Percentiles rank a stretch among this genome's conserved stretches.
These are phyloP conservation scores for Calyptommatus sinebrachiatus DNA, from an alignment of 2,113 vertebrate genomes.

Conservation along the genomic window DNA sequence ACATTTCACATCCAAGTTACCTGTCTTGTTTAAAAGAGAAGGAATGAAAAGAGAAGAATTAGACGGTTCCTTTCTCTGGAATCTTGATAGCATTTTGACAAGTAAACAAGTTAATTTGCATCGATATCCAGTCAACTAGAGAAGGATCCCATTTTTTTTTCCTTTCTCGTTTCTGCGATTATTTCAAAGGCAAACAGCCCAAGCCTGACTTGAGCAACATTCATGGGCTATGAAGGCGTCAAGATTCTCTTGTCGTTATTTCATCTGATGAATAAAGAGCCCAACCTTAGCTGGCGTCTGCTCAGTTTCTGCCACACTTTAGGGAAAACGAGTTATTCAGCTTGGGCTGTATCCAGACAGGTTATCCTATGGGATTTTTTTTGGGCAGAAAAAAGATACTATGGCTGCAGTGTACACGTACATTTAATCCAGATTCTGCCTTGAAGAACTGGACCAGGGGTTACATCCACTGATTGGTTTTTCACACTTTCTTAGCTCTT, in stretches of 20 bases:
- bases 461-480: no score
- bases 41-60: neutral
- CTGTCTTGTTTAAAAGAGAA: constrained; percentile 53
- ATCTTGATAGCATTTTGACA: constrained; percentile 73
- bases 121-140: constrained; percentile 59
- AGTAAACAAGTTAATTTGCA: constrained; percentile 69
- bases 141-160: neutral
- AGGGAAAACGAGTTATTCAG: neutral
- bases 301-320: neutral
- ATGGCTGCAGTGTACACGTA: no score
- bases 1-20: constrained; percentile 70
- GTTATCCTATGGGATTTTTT: no score
- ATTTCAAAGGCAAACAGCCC: constrained; percentile 1
- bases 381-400: no score
- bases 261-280: neutral
- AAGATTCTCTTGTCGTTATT: neutral
- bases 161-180: neutral
- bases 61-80: constrained; percentile 46
- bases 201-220: neutral
- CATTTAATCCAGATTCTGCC: no score
- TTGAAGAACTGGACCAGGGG: no score
- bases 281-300: neutral
- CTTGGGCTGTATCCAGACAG: neutral
- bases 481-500: no score
- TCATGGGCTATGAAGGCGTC: neutral